These are phyloP conservation scores for Pseudorasbora parva DNA, from an alignment of 2,113 vertebrate genomes.

Conservation along the genomic window DNA sequence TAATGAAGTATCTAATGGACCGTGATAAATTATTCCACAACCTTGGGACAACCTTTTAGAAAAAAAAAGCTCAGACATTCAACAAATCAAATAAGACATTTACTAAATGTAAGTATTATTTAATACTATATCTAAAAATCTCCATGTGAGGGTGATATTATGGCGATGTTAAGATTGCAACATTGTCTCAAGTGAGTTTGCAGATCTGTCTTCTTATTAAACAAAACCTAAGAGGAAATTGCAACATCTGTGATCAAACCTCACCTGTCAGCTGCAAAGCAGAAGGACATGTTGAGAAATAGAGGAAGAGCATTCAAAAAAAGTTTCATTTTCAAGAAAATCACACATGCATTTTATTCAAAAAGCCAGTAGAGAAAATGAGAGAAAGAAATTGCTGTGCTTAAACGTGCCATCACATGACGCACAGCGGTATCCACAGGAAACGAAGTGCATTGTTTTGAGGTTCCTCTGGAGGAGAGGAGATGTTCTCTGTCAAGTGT, in stretches of 20 bases:
- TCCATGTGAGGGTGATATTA: background rate
- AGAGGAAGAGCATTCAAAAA: background rate
- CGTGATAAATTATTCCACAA: background rate
- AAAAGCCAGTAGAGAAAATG: background rate
- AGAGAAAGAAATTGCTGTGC: slow-evolving; percentile 52
- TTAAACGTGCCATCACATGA: slow-evolving; percentile 64
- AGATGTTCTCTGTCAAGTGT: slow-evolving; percentile 61
- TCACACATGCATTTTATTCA: slow-evolving; percentile 20
- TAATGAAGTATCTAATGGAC: background rate
- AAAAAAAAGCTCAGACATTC: background rate
- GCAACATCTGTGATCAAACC: slow-evolving; percentile 18
- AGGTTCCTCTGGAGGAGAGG: slow-evolving; percentile 57
- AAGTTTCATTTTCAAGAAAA: slow-evolving; percentile 40
- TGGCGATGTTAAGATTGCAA: background rate
- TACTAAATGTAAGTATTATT: background rate
- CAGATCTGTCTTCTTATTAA: background rate
- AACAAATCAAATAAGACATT: background rate
- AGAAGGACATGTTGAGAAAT: background rate
- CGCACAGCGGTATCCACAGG: slow-evolving; percentile 71
- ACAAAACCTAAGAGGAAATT: slow-evolving; percentile 19
- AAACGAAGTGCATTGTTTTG: slow-evolving; percentile 71
- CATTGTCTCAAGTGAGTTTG: background rate
- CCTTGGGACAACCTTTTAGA: background rate
- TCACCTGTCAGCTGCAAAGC: slow-evolving; percentile 28
- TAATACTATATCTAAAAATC: background rate